Evolutionary conservation across 2,888 invertebrate genomes (phyloP).

Genomic region (Tipula helvola): DNA sequence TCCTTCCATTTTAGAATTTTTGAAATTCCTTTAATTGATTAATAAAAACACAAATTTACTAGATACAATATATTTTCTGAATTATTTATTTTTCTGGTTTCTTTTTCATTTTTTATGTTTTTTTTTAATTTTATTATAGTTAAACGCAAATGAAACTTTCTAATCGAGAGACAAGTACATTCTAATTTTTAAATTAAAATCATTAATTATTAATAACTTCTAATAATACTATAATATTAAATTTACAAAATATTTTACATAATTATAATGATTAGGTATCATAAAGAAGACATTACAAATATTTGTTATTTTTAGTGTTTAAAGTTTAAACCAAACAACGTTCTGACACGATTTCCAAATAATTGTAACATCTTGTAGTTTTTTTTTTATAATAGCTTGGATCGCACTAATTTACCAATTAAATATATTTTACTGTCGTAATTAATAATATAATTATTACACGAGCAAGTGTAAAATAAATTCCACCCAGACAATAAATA

Average conservation of each 20-base stretch:
- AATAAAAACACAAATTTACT: background rate
- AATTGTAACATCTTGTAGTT: background rate
- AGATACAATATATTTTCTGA: background rate
- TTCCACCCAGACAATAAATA: background rate
- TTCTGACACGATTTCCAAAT: background rate
- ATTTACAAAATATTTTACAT: background rate
- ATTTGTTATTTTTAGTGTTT: background rate
- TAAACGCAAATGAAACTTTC: background rate
- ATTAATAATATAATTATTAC: background rate
- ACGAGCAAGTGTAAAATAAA: background rate
- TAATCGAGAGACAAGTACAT: background rate
- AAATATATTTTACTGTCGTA: background rate
- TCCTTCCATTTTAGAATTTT: too few species aligned
- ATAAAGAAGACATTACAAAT: background rate
- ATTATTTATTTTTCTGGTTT: background rate
- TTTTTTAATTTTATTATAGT: background rate
- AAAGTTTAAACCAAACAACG: background rate
- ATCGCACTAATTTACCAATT: background rate
- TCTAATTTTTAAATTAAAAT: background rate
- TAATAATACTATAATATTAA: background rate
- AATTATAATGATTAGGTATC: background rate
- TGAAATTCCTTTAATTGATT: too few species aligned
- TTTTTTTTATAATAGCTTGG: background rate
- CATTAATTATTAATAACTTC: background rate
- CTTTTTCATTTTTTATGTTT: background rate